A percentile compares a stretch with the other conserved stretches of the same genome.
Conservation (phyloP, 1,140 invertebrate genomes). For the Psilanteris sp. region DNA sequence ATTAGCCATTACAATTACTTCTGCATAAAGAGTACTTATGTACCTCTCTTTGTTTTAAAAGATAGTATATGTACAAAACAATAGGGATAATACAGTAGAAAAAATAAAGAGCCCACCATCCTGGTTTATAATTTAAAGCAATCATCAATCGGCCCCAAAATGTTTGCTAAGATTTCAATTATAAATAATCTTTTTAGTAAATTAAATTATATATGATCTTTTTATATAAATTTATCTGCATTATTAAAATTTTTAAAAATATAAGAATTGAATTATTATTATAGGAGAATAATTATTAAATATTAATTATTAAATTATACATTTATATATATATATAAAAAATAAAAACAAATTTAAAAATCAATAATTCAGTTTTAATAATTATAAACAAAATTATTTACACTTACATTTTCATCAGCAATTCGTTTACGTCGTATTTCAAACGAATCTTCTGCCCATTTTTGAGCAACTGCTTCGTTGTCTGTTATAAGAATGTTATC, state of each 20-base stretch:
- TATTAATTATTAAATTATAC: no score
- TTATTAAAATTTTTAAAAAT: no score
- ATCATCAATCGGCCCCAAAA: conserved; percentile 86
- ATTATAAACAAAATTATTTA: neutral
- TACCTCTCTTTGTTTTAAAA: conserved; percentile 73
- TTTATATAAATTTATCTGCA: no score
- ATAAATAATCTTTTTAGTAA: no score
- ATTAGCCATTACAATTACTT: no score
- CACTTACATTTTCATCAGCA: conserved; percentile 88
- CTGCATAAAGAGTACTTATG: neutral
- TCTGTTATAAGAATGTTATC: conserved; percentile 98
- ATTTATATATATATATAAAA: no score
- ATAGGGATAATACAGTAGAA: conserved; percentile 88
- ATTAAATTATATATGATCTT: no score
- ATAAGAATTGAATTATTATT: no score
- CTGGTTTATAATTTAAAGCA: conserved; percentile 87
- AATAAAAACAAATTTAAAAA: no score
- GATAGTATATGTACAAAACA: conserved; percentile 85
- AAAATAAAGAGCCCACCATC: conserved; percentile 88
- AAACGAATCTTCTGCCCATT: conserved; percentile 92
- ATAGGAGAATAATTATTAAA: no score
- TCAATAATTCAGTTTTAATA: neutral
- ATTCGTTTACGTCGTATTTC: conserved; percentile 90
- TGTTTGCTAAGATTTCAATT: conserved; percentile 80
- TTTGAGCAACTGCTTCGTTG: conserved; percentile 86